Conservation (phyloP, 2,888 invertebrate genomes). For the Tachina fera region DNA sequence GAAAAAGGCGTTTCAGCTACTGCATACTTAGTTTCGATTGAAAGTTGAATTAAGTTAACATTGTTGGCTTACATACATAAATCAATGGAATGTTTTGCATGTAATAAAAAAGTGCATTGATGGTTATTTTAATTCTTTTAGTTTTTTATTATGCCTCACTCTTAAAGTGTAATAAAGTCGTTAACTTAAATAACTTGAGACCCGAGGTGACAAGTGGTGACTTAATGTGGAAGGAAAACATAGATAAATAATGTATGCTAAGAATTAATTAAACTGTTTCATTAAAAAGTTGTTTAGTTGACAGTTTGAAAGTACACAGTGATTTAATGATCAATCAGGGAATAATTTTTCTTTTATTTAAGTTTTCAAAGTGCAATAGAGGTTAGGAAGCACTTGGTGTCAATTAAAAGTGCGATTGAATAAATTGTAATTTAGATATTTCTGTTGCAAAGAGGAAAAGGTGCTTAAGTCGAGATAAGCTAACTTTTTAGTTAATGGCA, state of each 20-base stretch:
- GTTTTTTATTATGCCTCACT: conserved; percentile 7
- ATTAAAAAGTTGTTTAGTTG: not conserved
- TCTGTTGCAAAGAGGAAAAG: no score
- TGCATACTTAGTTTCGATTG: not conserved
- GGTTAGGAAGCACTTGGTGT: not conserved
- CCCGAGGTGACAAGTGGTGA: not conserved
- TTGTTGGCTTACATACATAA: conserved; percentile 1
- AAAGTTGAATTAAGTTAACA: not conserved
- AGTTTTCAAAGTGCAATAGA: not conserved
- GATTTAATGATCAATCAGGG: not conserved
- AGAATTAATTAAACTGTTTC: not conserved
- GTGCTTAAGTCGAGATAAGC: no score
- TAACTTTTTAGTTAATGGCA: no score
- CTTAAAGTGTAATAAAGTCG: conserved; percentile 7
- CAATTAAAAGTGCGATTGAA: no score
- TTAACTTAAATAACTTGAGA: conserved; percentile 9
- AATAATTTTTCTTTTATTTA: not conserved
- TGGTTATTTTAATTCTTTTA: conserved; percentile 22
- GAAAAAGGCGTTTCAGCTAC: not conserved
- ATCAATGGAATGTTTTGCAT: not conserved
- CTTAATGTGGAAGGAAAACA: not conserved
- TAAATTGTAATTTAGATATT: no score
- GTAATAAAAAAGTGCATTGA: conserved; percentile 2
- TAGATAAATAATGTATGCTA: not conserved
- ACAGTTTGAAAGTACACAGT: not conserved